Percentiles rank a stretch among this genome's conserved stretches.
phyloP scores from a whole-genome alignment of 92 coral and sea anemone species.

The Epizoanthus scotinus region DNA sequence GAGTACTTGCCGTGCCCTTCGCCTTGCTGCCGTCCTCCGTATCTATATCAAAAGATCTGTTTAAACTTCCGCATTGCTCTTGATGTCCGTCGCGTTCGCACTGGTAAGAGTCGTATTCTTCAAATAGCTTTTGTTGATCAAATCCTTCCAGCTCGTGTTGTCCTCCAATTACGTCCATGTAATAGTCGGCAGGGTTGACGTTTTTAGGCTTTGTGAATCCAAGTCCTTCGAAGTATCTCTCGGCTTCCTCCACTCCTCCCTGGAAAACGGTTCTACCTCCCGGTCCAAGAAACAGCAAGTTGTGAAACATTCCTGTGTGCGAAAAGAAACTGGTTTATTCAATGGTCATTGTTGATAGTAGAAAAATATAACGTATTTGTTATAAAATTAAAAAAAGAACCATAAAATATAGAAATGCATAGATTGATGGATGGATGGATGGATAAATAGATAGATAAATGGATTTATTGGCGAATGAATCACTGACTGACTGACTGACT shows the following conservation, averaged over 20 bases:
- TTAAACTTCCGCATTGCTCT: background rate
- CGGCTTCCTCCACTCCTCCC: conserved; percentile 72
- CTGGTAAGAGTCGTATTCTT: conserved; percentile 38
- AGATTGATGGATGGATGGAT: too few relatives aligned
- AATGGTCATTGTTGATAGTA: too few relatives aligned
- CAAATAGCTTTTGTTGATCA: conserved; percentile 40
- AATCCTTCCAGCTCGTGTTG: conserved; percentile 15
- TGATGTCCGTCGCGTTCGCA: background rate
- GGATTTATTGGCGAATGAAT: too few relatives aligned
- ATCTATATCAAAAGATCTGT: background rate
- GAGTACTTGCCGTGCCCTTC: too few relatives aligned
- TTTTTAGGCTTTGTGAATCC: conserved; percentile 61
- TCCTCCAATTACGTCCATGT: conserved; percentile 92
- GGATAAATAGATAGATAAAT: too few relatives aligned
- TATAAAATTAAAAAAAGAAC: too few relatives aligned
- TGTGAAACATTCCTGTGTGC: conserved; percentile 74
- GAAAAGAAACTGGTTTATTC: background rate
- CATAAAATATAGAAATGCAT: too few relatives aligned
- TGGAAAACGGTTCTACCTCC: conserved; percentile 87
- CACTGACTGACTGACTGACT: too few relatives aligned
- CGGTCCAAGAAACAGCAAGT: conserved; percentile 79
- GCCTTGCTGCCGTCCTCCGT: too few relatives aligned
- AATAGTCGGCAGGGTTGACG: conserved; percentile 87
- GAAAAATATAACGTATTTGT: too few relatives aligned
- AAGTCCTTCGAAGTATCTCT: conserved; percentile 54